A percentile compares a stretch with the other conserved stretches of the same genome.
Evolutionary conservation across 2,113 vertebrate genomes (phyloP).

Genomic region (Genyomyrus donnyi): DNA sequence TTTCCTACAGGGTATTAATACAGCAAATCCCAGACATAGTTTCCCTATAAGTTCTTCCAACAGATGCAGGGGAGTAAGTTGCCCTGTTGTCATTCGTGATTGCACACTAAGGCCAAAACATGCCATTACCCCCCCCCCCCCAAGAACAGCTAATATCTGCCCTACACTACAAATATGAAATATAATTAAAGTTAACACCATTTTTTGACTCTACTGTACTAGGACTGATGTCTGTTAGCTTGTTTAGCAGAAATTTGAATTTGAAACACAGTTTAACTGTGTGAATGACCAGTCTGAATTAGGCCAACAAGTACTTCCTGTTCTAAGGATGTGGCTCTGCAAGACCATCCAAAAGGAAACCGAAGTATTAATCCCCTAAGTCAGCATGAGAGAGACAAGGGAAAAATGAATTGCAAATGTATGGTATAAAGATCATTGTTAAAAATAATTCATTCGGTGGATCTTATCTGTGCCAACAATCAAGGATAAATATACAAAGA

Average conservation of each 20-base stretch:
- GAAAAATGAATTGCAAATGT: background rate
- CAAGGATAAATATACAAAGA: background rate
- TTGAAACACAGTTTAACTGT: background rate
- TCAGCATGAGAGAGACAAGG: background rate
- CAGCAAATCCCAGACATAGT: background rate
- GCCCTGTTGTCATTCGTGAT: background rate
- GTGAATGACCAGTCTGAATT: background rate
- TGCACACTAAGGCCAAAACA: background rate
- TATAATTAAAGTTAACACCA: background rate
- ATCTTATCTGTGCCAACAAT: background rate
- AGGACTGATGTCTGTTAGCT: background rate
- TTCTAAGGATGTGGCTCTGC: background rate
- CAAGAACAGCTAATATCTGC: background rate
- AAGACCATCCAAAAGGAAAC: background rate
- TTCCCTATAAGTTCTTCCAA: background rate
- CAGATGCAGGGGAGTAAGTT: background rate
- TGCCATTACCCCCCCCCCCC: background rate
- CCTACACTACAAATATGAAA: background rate
- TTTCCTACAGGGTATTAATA: slow-evolving; percentile 1
- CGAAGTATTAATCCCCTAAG: background rate
- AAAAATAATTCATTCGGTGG: background rate
- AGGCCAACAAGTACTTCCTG: background rate
- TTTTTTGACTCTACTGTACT: background rate
- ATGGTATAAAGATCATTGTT: background rate
- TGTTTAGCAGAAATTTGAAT: background rate